Percentiles rank a stretch among this genome's conserved stretches.
Conservation (phyloP, 2,797 vertebrate species). For the Gymnoscopelus braueri region DNA sequence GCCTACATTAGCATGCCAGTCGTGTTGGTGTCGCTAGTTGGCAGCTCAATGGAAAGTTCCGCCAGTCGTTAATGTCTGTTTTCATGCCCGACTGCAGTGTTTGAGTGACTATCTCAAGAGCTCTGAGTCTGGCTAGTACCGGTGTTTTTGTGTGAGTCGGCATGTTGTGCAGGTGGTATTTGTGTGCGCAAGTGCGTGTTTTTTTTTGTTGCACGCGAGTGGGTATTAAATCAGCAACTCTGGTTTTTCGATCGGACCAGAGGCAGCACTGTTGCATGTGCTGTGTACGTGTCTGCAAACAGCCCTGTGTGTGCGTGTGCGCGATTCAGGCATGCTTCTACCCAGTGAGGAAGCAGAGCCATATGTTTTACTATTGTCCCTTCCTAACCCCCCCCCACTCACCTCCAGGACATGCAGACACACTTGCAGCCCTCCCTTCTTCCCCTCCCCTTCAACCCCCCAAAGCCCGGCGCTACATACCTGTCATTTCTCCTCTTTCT, state of each 20-base stretch:
- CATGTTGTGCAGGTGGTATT: background rate
- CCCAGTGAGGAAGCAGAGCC: conserved; percentile 55
- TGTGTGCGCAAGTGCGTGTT: conserved; percentile 11
- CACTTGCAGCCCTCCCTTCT: conserved; percentile 33
- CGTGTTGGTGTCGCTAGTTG: conserved; percentile 64
- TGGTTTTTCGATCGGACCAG: conserved; percentile 10
- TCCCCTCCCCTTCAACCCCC: conserved; percentile 19
- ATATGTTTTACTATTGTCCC: conserved; percentile 67
- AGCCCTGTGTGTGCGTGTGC: background rate
- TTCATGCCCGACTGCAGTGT: conserved; percentile 54
- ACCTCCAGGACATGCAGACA: conserved; percentile 53
- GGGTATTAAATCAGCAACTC: conserved; percentile 14
- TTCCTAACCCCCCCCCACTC: background rate
- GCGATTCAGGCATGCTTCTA: conserved; percentile 20
- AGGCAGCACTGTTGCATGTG: background rate
- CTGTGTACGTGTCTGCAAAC: conserved; percentile 1
- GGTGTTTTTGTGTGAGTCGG: background rate
- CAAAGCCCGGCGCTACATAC: conserved; percentile 41
- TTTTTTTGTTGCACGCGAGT: background rate
- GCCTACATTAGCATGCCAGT: conserved; percentile 79
- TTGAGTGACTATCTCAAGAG: no score
- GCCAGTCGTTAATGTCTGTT: conserved; percentile 65
- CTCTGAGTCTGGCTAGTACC: no score
- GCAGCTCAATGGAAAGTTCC: conserved; percentile 75
- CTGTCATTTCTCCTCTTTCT: conserved; percentile 50